Conservation (phyloP, 2,797 vertebrate species). For the Aplochiton taeniatus region DNA sequence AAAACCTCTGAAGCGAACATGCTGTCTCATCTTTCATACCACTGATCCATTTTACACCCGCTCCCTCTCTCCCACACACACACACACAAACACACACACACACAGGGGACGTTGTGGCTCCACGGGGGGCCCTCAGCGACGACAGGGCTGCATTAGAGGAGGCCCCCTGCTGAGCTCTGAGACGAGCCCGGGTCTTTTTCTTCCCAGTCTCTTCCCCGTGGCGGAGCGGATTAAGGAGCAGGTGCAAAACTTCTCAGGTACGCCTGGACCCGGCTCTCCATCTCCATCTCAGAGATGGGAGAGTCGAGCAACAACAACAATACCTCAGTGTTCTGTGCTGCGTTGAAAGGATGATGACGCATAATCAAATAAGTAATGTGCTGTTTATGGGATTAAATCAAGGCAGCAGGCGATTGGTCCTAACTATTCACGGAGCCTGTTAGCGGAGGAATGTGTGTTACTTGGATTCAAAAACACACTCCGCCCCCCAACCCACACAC, state of each 20-base stretch:
- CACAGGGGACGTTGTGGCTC: not conserved
- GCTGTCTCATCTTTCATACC: conserved; percentile 11
- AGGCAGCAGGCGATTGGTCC: too few species aligned
- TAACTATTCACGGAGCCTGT: too few species aligned
- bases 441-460: too few species aligned
- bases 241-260: not conserved
- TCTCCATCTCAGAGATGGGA: not conserved
- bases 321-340: too few species aligned
- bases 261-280: not conserved
- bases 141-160: not conserved
- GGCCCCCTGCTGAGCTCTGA: not conserved
- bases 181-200: not conserved
- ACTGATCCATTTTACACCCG: conserved; percentile 5
- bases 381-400: too few species aligned
- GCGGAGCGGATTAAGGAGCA: conserved; percentile 7
- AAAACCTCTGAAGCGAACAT: not conserved
- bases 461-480: too few species aligned
- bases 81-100: conserved; percentile 1
- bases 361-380: too few species aligned
- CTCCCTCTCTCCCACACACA: conserved; percentile 7
- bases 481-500: too few species aligned
- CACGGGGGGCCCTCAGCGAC: not conserved
- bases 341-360: too few species aligned
- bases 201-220: not conserved
- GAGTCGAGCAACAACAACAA: too few species aligned